Percentiles rank a stretch among this genome's conserved stretches.
phyloP scores from a whole-genome alignment of 2,113 vertebrate genomes.

The Eptesicus fuscus region DNA sequence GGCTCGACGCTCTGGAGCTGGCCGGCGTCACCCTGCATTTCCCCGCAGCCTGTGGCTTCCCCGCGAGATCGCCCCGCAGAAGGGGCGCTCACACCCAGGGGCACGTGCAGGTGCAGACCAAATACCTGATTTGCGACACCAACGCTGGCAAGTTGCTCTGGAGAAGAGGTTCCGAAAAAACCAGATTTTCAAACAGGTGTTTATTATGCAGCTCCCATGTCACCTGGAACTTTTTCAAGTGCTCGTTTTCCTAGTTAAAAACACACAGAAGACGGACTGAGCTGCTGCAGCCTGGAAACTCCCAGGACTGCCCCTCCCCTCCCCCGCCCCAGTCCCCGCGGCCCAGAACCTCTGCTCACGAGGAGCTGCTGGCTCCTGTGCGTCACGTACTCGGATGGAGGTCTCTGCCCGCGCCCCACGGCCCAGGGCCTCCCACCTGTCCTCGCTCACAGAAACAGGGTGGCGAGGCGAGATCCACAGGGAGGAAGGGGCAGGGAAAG shows the following conservation, averaged over 20 bases:
- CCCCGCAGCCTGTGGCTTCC: not conserved
- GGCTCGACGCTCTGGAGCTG: no score
- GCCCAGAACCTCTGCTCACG: not conserved
- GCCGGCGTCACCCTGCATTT: no score
- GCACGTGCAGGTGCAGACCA: not conserved
- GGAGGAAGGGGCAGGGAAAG: no score
- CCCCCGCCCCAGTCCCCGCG: accelerated
- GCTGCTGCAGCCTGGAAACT: not conserved
- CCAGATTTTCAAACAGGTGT: conserved; percentile 97
- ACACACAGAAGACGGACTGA: not conserved
- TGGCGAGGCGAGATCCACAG: accelerated
- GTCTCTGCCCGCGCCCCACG: no score
- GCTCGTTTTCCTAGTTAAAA: conserved; percentile 91
- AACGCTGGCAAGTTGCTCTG: conserved; percentile 93
- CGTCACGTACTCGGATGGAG: no score
- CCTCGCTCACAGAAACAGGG: not conserved
- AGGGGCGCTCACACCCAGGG: not conserved
- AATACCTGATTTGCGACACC: conserved; percentile 94
- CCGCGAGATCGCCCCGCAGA: not conserved
- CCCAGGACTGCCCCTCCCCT: accelerated
- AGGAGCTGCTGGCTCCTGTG: no score
- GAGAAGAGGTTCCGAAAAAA: conserved; percentile 96
- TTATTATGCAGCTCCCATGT: conserved; percentile 99
- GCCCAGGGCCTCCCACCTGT: not conserved
- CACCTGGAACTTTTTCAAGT: conserved; percentile 98